Conservation (phyloP, 2,888 invertebrate genomes). For the Tiliacea citrago region DNA sequence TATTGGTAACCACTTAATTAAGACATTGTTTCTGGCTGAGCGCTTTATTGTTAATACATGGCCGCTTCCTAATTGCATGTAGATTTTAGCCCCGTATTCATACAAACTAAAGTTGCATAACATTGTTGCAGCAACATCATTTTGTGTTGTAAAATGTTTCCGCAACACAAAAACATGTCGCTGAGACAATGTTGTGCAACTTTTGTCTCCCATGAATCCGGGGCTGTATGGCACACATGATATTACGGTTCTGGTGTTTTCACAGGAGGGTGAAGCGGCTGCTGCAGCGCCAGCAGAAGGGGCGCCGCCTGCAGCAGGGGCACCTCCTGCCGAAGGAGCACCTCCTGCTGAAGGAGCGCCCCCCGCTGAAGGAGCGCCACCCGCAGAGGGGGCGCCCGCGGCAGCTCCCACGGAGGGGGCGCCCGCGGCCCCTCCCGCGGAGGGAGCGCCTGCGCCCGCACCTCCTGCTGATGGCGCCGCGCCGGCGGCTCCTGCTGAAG, state of each 20-base stretch:
- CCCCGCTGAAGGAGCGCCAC: constrained; percentile 45
- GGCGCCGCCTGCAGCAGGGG: constrained; percentile 55
- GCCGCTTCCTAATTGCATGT: constrained; percentile 49
- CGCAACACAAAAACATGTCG: neutral
- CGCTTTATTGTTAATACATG: constrained; percentile 57
- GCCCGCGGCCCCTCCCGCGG: constrained; percentile 66
- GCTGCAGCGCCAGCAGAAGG: constrained; percentile 57
- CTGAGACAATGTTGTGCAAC: neutral
- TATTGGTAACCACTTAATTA: constrained; percentile 46
- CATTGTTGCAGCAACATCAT: neutral
- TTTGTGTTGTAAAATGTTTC: neutral
- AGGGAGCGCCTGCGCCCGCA: constrained; percentile 65
- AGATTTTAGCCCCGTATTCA: neutral
- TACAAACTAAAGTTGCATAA: constrained; percentile 3
- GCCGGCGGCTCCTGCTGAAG: constrained; percentile 74
- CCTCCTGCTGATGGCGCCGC: constrained; percentile 32
- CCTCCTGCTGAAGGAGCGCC: constrained; percentile 74
- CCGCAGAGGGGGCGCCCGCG: constrained; percentile 53
- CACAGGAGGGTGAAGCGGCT: constrained; percentile 57
- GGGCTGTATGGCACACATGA: neutral
- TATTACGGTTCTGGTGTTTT: constrained; percentile 17
- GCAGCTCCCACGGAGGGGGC: constrained; percentile 70
- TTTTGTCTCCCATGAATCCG: neutral
- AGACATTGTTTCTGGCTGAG: constrained; percentile 39
- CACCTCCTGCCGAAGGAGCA: constrained; percentile 42